These are phyloP conservation scores for Rhinoraja longicauda DNA, from an alignment of 2,797 vertebrate genomes.

Conservation along the genomic window DNA sequence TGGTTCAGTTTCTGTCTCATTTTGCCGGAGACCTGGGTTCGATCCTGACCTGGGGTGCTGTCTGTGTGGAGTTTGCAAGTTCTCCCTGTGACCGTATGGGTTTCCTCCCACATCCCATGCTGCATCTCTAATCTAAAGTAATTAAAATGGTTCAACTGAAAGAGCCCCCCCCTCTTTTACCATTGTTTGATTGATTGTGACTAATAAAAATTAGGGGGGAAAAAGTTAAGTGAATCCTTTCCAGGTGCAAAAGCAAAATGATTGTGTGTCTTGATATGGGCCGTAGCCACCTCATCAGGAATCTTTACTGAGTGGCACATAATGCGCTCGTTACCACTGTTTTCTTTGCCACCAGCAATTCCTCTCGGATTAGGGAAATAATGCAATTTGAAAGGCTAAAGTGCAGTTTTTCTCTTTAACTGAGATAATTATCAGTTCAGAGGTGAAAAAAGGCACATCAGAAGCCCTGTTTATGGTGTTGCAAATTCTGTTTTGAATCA, in stretches of 20 bases:
- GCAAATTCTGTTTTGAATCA: neutral
- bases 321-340: neutral
- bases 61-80: too few species aligned
- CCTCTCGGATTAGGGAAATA: slow-evolving; percentile 5
- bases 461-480: neutral
- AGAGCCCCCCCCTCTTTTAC: too few species aligned
- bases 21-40: too few species aligned
- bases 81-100: too few species aligned
- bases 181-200: too few species aligned
- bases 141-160: neutral
- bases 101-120: too few species aligned
- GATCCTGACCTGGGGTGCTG: too few species aligned
- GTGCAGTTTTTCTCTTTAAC: neutral
- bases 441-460: neutral
- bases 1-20: too few species aligned
- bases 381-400: neutral
- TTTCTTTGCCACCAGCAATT: neutral
- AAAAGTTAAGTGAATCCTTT: neutral
- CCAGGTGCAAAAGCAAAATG: neutral
- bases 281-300: neutral
- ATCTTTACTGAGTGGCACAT: neutral
- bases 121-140: neutral
- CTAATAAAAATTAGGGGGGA: neutral
- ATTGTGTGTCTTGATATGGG: slow-evolving; percentile 7
- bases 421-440: neutral